Conservation (phyloP, 2,113 vertebrate species). For the Ceyx melanurus region DNA sequence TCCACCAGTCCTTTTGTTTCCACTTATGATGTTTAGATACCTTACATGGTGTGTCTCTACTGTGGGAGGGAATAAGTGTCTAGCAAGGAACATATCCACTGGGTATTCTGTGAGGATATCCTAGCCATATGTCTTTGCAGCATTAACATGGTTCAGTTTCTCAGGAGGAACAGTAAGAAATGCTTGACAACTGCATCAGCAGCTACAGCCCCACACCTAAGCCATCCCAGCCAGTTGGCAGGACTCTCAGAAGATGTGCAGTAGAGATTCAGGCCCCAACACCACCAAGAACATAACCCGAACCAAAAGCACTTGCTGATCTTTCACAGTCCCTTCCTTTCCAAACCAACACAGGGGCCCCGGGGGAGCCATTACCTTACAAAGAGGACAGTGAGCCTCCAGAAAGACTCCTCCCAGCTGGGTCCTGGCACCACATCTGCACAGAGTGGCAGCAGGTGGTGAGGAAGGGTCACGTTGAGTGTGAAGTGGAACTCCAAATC, state of each 20-base stretch:
- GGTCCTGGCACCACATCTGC: slow-evolving; percentile 95
- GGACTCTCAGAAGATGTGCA: not conserved
- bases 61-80: not conserved
- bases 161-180: not conserved
- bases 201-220: not conserved
- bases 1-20: not conserved
- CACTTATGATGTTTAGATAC: not conserved
- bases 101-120: not conserved
- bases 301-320: not conserved
- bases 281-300: not conserved
- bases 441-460: slow-evolving; percentile 93
- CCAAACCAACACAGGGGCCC: not conserved
- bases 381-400: slow-evolving; percentile 91
- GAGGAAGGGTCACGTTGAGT: slow-evolving; percentile 94
- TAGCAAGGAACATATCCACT: not conserved
- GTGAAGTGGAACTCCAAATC: slow-evolving; percentile 90
- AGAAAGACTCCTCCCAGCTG: slow-evolving; percentile 97
- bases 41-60: not conserved
- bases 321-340: not conserved
- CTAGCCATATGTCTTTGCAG: not conserved
- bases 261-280: not conserved
- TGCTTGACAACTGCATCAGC: not conserved
- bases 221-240: not conserved
- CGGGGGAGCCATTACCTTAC: slow-evolving; percentile 79
- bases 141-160: not conserved